Conservation (phyloP, 2,113 vertebrate species). For the Gymnogyps californianus region DNA sequence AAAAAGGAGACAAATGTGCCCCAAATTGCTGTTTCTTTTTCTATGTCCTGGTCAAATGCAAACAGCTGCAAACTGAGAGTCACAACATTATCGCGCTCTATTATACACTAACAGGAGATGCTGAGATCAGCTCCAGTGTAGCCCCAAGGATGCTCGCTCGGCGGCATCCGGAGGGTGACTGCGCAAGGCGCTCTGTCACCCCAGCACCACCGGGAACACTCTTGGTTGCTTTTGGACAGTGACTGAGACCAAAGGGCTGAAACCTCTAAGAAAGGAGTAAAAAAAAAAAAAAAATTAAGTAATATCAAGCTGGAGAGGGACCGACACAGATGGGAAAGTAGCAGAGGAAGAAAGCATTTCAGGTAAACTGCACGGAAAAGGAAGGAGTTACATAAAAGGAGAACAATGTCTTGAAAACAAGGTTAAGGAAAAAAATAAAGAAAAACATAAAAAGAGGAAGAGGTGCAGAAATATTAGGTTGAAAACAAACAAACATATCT, state of each 20-base stretch:
- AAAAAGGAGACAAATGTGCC: neutral
- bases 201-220: rapidly evolving
- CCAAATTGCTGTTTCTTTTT: neutral
- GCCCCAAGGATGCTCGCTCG: rapidly evolving
- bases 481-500: neutral
- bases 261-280: neutral
- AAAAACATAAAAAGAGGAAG: neutral
- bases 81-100: neutral
- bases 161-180: rapidly evolving
- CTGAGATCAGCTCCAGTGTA: neutral
- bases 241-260: neutral
- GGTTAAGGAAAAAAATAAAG: neutral
- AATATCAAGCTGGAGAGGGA: neutral
- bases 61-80: neutral
- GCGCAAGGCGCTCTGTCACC: neutral
- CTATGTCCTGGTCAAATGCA: neutral
- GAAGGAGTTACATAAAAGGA: neutral
- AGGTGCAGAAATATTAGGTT: neutral
- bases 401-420: neutral
- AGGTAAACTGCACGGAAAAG: neutral
- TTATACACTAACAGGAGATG: neutral
- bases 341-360: neutral
- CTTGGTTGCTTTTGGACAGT: neutral
- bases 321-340: neutral
- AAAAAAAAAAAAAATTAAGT: neutral